Evolutionary conservation across 2,797 vertebrate genomes (phyloP), one percentile per base, ranked within the genome.

Genomic region (Hippoglossus hippoglossus): DNA sequence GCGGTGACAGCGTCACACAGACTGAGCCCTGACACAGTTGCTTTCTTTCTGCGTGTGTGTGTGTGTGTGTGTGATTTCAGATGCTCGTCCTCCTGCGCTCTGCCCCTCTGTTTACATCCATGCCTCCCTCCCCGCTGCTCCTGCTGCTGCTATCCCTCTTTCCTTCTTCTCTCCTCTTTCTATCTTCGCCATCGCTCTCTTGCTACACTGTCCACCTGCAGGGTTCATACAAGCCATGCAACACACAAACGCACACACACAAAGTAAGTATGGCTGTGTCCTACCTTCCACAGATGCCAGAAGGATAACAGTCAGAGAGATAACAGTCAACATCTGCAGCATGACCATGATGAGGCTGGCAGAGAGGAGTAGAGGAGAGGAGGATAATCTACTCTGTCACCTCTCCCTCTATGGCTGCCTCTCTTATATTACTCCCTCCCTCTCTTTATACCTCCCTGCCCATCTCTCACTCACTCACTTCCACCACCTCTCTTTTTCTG

Each of bases 231-330:
- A 75, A 67, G 47, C 72, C 71, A 77, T 68, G 63, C 82, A 71
- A 73, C 63, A 82, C 75, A 72, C 50, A 62, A 64, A 67, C 68
- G 66, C 71, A 74, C 65, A 59, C 67, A 79, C 49, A 16, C 56
- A 82, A 57, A 85, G 73, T 77, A 69, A 84, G 83, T 80, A 79
- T 71, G 68, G 81, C 73, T 79, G 74, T 79, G 77, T 75, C 94
- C 85, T 95, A 95, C 95, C 95, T 94, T 95, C 92, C 79, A 94
- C 92, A 87, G 90, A 94, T 86, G 90, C 84, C 73, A 94, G 83
- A 78, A 95, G 88, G 74, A 93, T 72, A 80, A 92, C 91, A 88
- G 92, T 93, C 76, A 95, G 89, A 67, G 90, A 89, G 74, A 94
- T 80, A 90, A 94, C 89, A 85, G 93, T 93, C 87, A 94, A 85